Evolutionary conservation across 1,140 invertebrate species (phyloP), one percentile per base, ranked within the genome.

Genomic region (Colletes latitarsis): DNA sequence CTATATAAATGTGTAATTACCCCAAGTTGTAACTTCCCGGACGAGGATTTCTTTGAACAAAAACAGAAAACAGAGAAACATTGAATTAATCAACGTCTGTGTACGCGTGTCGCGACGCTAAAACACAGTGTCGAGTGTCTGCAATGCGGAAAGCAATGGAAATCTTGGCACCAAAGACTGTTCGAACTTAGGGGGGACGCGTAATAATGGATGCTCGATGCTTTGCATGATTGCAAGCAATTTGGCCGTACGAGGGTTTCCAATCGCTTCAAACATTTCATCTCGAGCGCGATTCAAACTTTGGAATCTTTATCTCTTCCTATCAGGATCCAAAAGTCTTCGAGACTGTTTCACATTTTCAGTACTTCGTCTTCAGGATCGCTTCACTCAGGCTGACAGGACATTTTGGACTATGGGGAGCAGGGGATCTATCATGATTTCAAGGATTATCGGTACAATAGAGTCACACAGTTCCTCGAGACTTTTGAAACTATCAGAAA

Each of bases 1-100:
- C 46, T 76, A 73, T 67, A 84, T 81, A 74, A 86, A 86, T 82
- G 41, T 77, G 68, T 91, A 89, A 83, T 91, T 91, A 91, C 90
- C 90, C 84, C 88, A 68, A 57, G 68, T 49, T 85, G 71, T 80
- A 75, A 69, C 82, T 86, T 90, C 78, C 84, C 87, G 69, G 21
- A 46, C 52, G 64, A 87, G 57, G 79, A 79, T 82, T 80, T 87
- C 90, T 89, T 90, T 68, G 63, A 63, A 82, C 78, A 83, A 79
- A 70, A 68, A 82, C 79, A 85, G 73, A 81, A 82, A 84, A 86
- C 64, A 74, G 49, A 82, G 52, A 84, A 85, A 75, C 60, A 72
- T 39, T 73, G 49, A 19, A 49, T 83, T 87, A 82, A 83, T 82
- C 68, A 82, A 70, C 30, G 4, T 17, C 6, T 12, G 21, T 41